Evolutionary conservation across 2,888 invertebrate genomes (phyloP).

Genomic region (Therioaphis trifolii): DNA sequence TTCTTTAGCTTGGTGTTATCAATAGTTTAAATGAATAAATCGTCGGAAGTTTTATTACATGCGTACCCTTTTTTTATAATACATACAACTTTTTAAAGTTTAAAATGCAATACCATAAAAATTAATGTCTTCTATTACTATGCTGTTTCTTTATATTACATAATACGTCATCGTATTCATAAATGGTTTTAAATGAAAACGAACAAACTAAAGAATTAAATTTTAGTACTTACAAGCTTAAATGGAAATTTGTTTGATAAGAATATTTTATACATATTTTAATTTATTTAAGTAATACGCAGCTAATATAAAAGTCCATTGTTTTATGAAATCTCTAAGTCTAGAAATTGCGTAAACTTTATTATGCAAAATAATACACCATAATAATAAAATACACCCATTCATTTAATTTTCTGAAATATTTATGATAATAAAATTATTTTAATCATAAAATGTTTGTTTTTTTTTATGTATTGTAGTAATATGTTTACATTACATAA

Average conservation of each 20-base stretch:
- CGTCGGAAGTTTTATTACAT: background rate
- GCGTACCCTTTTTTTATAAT: background rate
- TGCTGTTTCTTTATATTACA: background rate
- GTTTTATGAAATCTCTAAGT: background rate
- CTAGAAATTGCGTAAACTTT: too few species aligned
- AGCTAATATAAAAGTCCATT: background rate
- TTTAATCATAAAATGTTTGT: too few species aligned
- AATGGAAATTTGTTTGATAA: background rate
- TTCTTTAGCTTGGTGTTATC: constrained; percentile 5
- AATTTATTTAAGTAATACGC: background rate
- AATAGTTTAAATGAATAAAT: background rate
- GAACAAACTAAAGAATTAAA: background rate
- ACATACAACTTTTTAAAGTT: too few species aligned
- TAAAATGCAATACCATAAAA: too few species aligned
- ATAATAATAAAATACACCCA: too few species aligned
- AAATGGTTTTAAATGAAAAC: background rate
- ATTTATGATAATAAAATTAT: too few species aligned
- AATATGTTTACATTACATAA: too few species aligned
- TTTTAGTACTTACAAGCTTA: background rate
- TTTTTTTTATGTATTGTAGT: too few species aligned
- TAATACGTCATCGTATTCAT: background rate
- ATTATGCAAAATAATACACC: too few species aligned
- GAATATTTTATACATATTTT: background rate
- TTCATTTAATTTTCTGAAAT: too few species aligned
- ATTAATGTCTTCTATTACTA: too few species aligned